Conservation (phyloP, 2,797 vertebrate genomes). For the Allochrocebus solatus region DNA sequence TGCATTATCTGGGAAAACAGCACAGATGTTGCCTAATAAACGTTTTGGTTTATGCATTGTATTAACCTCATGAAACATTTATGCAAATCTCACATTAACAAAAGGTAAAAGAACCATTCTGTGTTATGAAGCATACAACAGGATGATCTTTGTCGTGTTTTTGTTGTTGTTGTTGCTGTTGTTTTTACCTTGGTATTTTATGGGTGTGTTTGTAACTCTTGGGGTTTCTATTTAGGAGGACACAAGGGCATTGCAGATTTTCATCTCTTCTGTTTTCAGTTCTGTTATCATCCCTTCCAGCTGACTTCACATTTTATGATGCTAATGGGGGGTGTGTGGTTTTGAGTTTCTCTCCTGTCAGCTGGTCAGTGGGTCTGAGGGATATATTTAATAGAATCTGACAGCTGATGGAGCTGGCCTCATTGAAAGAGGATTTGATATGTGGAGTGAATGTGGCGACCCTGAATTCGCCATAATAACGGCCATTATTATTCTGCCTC, state of each 20-base stretch:
- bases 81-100: constrained; percentile 87
- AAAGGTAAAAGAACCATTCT: constrained; percentile 85
- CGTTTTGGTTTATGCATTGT: constrained; percentile 83
- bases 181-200: constrained; percentile 81
- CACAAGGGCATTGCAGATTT: constrained; percentile 85
- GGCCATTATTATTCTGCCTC: constrained; percentile 95
- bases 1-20: constrained; percentile 84
- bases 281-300: constrained; percentile 93
- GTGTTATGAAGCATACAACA: constrained; percentile 84
- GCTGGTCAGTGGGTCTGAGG: constrained; percentile 95
- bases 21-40: constrained; percentile 88
- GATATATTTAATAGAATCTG: constrained; percentile 98
- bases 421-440: constrained; percentile 99
- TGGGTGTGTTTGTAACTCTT: constrained; percentile 81
- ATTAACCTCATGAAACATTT: constrained; percentile 87
- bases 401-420: constrained; percentile 98
- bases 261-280: constrained; percentile 88
- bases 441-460: constrained; percentile 95
- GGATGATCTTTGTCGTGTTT: constrained; percentile 77
- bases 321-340: constrained; percentile 94
- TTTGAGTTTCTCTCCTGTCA: constrained; percentile 95
- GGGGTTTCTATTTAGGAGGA: constrained; percentile 83
- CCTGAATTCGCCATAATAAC: constrained; percentile 96
- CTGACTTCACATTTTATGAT: constrained; percentile 99
- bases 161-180: background rate